Conservation (phyloP, 2,888 invertebrate species). For the Dynastes tityus region DNA sequence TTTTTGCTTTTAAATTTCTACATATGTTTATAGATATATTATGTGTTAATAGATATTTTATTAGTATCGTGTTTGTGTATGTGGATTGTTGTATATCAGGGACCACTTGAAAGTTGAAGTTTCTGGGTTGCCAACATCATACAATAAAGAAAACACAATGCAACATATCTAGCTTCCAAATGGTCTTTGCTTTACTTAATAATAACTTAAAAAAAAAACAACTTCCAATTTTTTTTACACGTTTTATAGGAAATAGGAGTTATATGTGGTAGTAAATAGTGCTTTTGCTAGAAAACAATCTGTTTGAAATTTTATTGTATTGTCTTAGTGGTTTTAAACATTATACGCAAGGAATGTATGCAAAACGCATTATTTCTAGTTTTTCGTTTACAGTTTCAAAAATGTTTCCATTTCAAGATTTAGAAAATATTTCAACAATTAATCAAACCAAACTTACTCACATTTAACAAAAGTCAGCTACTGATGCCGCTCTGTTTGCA, state of each 20-base stretch:
- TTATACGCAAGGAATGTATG: too few species aligned
- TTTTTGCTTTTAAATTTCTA: background rate
- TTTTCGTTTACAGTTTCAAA: too few species aligned
- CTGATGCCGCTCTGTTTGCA: too few species aligned
- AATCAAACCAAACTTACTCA: too few species aligned
- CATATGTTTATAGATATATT: background rate
- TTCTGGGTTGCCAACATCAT: background rate
- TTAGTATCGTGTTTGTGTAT: background rate
- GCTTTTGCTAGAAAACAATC: conserved; percentile 1
- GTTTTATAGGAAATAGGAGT: background rate
- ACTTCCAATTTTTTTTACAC: background rate
- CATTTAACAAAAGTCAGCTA: too few species aligned
- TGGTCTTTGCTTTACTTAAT: background rate
- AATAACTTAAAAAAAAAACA: background rate
- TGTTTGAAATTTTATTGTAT: background rate
- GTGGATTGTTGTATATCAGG: background rate
- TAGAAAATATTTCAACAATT: too few species aligned
- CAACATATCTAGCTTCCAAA: background rate
- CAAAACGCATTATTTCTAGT: too few species aligned
- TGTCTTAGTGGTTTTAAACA: background rate
- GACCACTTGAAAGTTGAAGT: background rate
- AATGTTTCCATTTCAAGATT: too few species aligned
- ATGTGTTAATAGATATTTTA: background rate
- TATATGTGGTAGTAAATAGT: conserved; percentile 12
- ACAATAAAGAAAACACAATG: background rate